Evolutionary conservation across 2,888 invertebrate species (phyloP).

Genomic region (Ophion costatus): DNA sequence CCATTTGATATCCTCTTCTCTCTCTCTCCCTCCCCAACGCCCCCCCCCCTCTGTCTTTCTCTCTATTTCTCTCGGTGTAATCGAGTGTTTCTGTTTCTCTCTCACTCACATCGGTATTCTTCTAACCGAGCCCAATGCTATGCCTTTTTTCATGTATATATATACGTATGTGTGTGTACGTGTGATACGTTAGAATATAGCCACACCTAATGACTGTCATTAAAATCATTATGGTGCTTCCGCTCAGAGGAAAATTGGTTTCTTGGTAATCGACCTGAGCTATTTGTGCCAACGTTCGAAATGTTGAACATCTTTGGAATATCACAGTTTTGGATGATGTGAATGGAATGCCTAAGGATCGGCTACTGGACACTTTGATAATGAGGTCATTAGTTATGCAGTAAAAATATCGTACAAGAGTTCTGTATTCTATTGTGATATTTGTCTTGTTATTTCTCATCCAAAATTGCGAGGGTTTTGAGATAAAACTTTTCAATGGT

Average conservation of each 20-base stretch:
- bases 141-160: neutral
- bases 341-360: neutral
- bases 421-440: neutral
- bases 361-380: neutral
- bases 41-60: neutral
- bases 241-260: neutral
- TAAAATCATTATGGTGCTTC: slow-evolving; percentile 9
- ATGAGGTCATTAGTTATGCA: neutral
- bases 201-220: slow-evolving; percentile 20
- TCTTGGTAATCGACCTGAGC: neutral
- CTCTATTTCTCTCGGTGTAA: neutral
- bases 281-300: neutral
- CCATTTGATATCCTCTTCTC: slow-evolving; percentile 28
- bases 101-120: neutral
- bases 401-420: neutral
- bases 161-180: neutral
- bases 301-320: neutral
- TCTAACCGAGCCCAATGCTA: slow-evolving; percentile 1
- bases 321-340: neutral
- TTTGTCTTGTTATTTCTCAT: neutral
- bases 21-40: slow-evolving; percentile 36
- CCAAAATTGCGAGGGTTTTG: neutral
- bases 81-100: neutral
- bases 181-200: slow-evolving; percentile 2
- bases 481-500: neutral